Base-by-base conservation (phyloP, 2,113 vertebrate genomes). In the Pimephales promelas region DNA sequence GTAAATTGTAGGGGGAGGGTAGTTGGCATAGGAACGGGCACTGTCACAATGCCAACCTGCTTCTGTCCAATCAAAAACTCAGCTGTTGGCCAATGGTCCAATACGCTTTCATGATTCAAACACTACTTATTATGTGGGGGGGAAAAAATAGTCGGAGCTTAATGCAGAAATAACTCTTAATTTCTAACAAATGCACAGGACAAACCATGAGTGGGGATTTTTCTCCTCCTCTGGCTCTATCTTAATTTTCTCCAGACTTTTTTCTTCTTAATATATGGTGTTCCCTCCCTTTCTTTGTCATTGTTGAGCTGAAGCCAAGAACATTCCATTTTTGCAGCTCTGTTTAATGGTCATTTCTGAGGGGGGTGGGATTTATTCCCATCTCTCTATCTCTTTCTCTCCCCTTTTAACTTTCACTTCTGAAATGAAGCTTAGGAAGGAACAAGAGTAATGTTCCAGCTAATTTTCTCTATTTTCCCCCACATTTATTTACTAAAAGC, bases 301-400 rank as follows among this genome's bases (percentile, higher is more conserved):
- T 92, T 92, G 92, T 92, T 95, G 93, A 94, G 89, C 84, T 85
- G 16, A 77, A 10, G 92, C 92, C 92, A 93, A 94, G 92, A 94
- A 94, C 93, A 94, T 94, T 94, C 94, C 90, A 89, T 93, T 93
- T 93, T 92, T 92, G 89, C 89, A 89, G 90, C 40, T 72, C 88
- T 89, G 90, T 91, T 91, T 92, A 93, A 93, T 90, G 92, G 92
- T 92, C 90, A 91, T 86, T 92, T 92, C 92, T 92, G 90, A 89
- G 87, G 89, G 88, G 78, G 85, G 81, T 84, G 87, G 72, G 47
- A 40, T 68, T 74, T 31, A 52, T 62, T 73, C 24, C 18, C 3
- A 22, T 64, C 68, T n/a, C 45, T 81, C 47, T 59, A 34, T 62
- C 13, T 43, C 43, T 52, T 20, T 9, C 81, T 79, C 81, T 22